phyloP scores from a whole-genome alignment of 2,113 vertebrate genomes.

The Macrotus californicus region DNA sequence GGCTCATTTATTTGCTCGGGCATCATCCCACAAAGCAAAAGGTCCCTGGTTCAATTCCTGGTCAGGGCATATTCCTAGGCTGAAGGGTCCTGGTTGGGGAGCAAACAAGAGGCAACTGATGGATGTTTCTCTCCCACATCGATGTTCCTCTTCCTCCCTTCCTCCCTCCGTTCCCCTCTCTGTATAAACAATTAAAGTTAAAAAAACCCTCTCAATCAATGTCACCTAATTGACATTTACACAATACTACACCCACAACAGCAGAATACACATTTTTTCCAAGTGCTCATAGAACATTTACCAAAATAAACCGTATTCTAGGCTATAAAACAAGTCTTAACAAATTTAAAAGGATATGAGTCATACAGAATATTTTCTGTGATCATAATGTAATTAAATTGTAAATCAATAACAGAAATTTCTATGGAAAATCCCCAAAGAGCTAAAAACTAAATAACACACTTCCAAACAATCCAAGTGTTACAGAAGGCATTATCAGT shows the following conservation, averaged over 20 bases:
- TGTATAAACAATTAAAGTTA: neutral
- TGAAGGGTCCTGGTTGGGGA: too few relatives aligned
- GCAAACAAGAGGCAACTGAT: too few relatives aligned
- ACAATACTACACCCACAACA: neutral
- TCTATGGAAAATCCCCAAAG: neutral
- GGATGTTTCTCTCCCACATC: neutral
- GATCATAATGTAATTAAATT: slow-evolving; percentile 26
- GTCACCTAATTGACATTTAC: neutral
- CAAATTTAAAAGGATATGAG: neutral
- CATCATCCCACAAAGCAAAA: too few relatives aligned
- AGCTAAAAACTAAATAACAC: neutral
- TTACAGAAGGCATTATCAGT: neutral
- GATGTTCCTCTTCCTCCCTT: neutral
- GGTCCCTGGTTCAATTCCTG: too few relatives aligned
- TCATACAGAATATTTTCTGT: neutral
- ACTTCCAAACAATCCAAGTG: neutral
- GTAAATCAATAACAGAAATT: neutral
- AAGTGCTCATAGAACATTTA: neutral
- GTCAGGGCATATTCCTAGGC: too few relatives aligned
- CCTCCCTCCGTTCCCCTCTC: neutral
- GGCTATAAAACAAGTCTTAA: neutral
- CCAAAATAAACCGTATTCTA: neutral
- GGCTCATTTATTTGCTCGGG: too few relatives aligned
- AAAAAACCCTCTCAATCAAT: neutral
- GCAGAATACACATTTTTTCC: neutral